Conservation (phyloP, 2,888 invertebrate species). For the Automeris io region DNA sequence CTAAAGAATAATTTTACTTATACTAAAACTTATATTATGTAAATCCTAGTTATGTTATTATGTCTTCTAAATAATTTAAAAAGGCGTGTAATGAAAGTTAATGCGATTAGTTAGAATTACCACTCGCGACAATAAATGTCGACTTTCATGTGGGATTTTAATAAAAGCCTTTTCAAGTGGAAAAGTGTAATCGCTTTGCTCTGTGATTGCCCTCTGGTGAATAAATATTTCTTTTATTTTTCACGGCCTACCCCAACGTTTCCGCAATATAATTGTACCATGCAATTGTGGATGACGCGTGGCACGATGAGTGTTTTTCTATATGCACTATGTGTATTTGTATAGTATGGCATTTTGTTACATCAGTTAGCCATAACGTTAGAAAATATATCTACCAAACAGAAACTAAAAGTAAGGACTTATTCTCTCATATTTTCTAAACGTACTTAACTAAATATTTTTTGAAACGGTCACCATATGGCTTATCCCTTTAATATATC, state of each 20-base stretch:
- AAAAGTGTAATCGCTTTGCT: conserved; percentile 54
- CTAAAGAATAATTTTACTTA: too few species aligned
- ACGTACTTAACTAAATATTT: conserved; percentile 55
- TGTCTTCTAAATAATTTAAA: too few species aligned
- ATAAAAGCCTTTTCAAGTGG: conserved; percentile 13
- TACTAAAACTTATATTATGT: too few species aligned
- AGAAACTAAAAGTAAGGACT: not conserved
- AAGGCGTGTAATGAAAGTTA: too few species aligned
- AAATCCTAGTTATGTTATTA: too few species aligned
- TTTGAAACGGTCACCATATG: conserved; percentile 63
- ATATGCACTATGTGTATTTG: conserved; percentile 7
- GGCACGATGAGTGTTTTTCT: conserved; percentile 58
- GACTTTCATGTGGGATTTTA: too few species aligned
- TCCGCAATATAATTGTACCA: conserved; percentile 52
- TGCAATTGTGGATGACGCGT: conserved; percentile 56
- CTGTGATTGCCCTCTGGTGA: conserved; percentile 53
- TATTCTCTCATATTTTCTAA: conserved; percentile 28
- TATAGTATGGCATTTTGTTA: conserved; percentile 22
- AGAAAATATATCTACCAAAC: conserved; percentile 5
- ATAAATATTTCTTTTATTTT: conserved; percentile 58
- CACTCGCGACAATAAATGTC: too few species aligned
- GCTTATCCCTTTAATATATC: conserved; percentile 51
- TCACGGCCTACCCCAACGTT: conserved; percentile 33
- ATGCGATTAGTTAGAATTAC: too few species aligned
- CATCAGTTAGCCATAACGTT: conserved; percentile 16